Percentiles rank a stretch among this genome's conserved stretches.
These are phyloP conservation scores for Cataglyphis hispanica DNA, from an alignment of 1,140 invertebrate species.

Conservation along the genomic window DNA sequence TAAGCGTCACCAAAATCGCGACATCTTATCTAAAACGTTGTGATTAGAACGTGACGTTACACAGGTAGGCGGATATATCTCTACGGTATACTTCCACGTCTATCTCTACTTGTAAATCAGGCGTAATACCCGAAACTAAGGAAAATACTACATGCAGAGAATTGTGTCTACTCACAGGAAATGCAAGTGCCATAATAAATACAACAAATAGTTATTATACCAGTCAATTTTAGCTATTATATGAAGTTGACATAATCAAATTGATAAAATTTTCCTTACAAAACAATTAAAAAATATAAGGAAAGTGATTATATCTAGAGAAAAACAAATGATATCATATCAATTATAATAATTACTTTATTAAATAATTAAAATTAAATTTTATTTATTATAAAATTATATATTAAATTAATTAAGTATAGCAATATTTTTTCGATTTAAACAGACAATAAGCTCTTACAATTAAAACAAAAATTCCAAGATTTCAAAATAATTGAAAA, in stretches of 20 bases:
- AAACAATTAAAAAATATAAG: not conserved
- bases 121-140: slow-evolving; percentile 74
- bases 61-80: slow-evolving; percentile 59
- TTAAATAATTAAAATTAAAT: not conserved
- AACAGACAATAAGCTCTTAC: not conserved
- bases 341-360: not conserved
- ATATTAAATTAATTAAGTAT: not conserved
- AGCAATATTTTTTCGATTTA: not conserved
- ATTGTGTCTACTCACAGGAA: slow-evolving; percentile 72
- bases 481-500: not conserved
- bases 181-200: slow-evolving; percentile 49
- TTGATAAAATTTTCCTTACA: not conserved
- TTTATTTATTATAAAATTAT: not conserved
- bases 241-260: not conserved
- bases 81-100: slow-evolving; percentile 64
- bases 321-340: not conserved
- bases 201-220: not conserved
- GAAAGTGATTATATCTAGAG: not conserved
- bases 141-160: slow-evolving; percentile 73
- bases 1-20: slow-evolving; percentile 46
- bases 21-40: slow-evolving; percentile 42
- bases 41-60: slow-evolving; percentile 46
- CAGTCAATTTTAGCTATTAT: not conserved
- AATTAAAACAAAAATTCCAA: not conserved
- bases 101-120: slow-evolving; percentile 75